phyloP scores from a whole-genome alignment of 2,888 invertebrate genomes.

The Ennomos erosarius region DNA sequence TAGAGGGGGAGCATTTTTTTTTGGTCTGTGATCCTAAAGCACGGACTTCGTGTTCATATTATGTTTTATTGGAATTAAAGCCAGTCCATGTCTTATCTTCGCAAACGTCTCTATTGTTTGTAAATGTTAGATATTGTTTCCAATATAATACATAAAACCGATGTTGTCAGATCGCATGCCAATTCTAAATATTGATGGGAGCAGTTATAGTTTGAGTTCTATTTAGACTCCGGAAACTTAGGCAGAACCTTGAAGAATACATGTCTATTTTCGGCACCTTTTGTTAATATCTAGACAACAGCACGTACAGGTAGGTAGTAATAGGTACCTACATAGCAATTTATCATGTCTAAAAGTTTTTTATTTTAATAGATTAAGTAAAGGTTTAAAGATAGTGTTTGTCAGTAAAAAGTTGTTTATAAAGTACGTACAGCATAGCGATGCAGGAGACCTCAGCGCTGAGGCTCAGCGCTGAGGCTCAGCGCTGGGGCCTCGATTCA shows the following conservation, averaged over 20 bases:
- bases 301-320: too few relatives aligned
- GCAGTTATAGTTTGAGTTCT: conserved; percentile 11
- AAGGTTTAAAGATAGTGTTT: too few relatives aligned
- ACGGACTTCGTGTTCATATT: conserved; percentile 9
- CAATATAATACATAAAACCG: conserved; percentile 9
- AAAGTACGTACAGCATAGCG: too few relatives aligned
- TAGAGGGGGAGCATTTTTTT: too few relatives aligned
- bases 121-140: conserved; percentile 27
- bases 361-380: too few relatives aligned
- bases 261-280: conserved; percentile 11
- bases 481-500: too few relatives aligned
- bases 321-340: too few relatives aligned
- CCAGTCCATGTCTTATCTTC: conserved; percentile 22
- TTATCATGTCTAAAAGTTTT: too few relatives aligned
- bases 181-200: conserved; percentile 17
- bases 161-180: conserved; percentile 29
- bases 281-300: neutral
- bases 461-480: too few relatives aligned
- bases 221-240: conserved; percentile 25
- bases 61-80: conserved; percentile 7
- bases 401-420: too few relatives aligned
- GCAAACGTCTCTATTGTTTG: conserved; percentile 26
- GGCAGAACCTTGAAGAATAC: conserved; percentile 16
- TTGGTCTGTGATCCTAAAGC: neutral
- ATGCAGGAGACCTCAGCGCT: too few relatives aligned